Evolutionary conservation across 1,140 invertebrate species (phyloP), one percentile per base, ranked within the genome.

Genomic region (Drosophila leontia): DNA sequence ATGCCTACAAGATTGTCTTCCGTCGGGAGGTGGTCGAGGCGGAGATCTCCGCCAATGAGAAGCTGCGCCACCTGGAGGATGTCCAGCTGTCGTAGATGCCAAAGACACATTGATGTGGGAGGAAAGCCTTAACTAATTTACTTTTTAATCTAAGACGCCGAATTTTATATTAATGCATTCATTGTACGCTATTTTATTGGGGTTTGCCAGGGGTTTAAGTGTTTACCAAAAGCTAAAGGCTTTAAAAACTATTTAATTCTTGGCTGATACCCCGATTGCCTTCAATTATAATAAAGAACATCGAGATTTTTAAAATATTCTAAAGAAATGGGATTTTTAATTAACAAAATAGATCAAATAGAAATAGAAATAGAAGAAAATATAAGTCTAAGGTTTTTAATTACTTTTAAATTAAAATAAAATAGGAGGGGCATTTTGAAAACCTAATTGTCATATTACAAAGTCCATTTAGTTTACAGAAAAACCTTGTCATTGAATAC

Each of bases 1-100:
- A 95, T 3, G 74, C 95, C 35, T 97, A 96, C 86, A 94, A 95
- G 79, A 83, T 93, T n/a, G 82, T 95, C 13, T 96, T 94, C 71
- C 72, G 91, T n/a, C 88, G 92, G 3, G 92, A 92, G 58, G 92
- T 91, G 7, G 76, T 74, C 6, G 78, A 80, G 56, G 91, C 91
- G 15, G 77, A 88, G 64, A 47, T 70, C 39, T 59, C 67, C 17
- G 23, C 48, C 34, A 57, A 77, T 13, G 83, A 90, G 62, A 92
- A 92, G 50, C 45, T 92, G 53, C 91, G 87, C 17, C 79, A 80
- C 4, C 50, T 91, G 57, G 87, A 92, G 69, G 91, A 92, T 26
- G 84, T 92, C 34, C 91, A 91, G 55, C 80, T 92, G 42, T 81
- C 86, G 47, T 92, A 92, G 44, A 39, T 67, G 80, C 80, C 80